phyloP scores from a whole-genome alignment of 2,113 vertebrate species.

The Pholis gunnellus region DNA sequence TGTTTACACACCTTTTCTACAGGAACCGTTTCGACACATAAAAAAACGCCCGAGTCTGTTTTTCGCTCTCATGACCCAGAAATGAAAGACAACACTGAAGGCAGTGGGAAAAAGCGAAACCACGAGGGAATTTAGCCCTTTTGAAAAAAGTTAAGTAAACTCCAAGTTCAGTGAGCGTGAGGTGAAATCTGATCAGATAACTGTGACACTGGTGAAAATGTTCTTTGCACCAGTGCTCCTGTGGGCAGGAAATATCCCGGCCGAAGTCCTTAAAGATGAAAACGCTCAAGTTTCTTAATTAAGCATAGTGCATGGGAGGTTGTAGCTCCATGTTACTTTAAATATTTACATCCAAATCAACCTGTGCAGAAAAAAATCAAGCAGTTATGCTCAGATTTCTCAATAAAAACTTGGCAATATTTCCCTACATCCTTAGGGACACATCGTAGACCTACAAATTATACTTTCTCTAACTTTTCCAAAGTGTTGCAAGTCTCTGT shows the following conservation, averaged over 20 bases:
- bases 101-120: constrained; percentile 21
- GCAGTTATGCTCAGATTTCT: not conserved
- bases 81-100: constrained; percentile 64
- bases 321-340: not conserved
- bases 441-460: constrained; percentile 46
- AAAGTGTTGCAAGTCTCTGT: constrained; percentile 66
- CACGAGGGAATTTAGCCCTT: constrained; percentile 47
- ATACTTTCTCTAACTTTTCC: constrained; percentile 64
- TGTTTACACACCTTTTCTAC: constrained; percentile 70
- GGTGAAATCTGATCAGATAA: constrained; percentile 62
- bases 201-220: constrained; percentile 25
- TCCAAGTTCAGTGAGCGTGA: constrained; percentile 53
- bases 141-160: constrained; percentile 73
- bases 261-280: constrained; percentile 27
- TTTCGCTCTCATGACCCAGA: constrained; percentile 71
- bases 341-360: constrained; percentile 14
- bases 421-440: constrained; percentile 7
- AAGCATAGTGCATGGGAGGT: not conserved
- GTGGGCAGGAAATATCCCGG: constrained; percentile 9
- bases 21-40: constrained; percentile 69
- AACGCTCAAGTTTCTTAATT: not conserved
- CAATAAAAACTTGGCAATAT: not conserved
- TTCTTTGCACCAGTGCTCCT: constrained; percentile 5
- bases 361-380: not conserved
- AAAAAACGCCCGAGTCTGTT: constrained; percentile 64